Percentiles rank a stretch among this genome's conserved stretches.
phyloP scores from a whole-genome alignment of 2,113 vertebrate species.

The Promerops cafer region DNA sequence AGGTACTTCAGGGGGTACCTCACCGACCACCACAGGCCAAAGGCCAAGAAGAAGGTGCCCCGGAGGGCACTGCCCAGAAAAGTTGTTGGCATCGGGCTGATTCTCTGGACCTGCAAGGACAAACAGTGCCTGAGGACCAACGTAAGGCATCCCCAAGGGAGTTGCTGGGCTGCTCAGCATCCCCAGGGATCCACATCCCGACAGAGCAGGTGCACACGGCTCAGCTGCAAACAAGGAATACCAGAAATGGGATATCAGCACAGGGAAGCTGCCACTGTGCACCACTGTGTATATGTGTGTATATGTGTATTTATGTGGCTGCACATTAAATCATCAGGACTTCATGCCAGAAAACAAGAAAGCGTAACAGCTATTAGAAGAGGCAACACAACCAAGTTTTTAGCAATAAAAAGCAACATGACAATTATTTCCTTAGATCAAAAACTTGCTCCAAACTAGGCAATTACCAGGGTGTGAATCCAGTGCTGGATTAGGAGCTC shows the following conservation, averaged over 20 bases:
- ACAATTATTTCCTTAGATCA: background rate
- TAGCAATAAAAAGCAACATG: background rate
- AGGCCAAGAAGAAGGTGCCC: conserved; percentile 84
- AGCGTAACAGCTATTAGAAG: accelerated
- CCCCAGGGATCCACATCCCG: accelerated
- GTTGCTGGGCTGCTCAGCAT: background rate
- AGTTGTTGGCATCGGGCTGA: conserved; percentile 70
- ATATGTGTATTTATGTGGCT: background rate
- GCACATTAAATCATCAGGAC: background rate
- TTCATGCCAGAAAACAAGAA: background rate
- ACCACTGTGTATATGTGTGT: too few relatives aligned
- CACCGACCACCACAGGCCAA: conserved; percentile 87
- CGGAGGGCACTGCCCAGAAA: conserved; percentile 90
- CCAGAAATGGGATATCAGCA: background rate
- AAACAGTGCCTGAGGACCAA: background rate
- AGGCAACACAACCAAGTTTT: background rate
- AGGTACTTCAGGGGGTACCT: conserved; percentile 75
- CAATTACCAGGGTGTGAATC: background rate
- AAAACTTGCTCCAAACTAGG: background rate
- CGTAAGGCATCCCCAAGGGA: background rate
- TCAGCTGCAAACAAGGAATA: background rate
- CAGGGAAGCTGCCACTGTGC: background rate
- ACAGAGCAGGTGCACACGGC: accelerated
- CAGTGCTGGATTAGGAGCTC: background rate
- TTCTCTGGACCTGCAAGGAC: background rate